Evolutionary conservation across 1,140 invertebrate species (phyloP), one percentile per base, ranked within the genome.

Genomic region (Polyergus mexicanus): DNA sequence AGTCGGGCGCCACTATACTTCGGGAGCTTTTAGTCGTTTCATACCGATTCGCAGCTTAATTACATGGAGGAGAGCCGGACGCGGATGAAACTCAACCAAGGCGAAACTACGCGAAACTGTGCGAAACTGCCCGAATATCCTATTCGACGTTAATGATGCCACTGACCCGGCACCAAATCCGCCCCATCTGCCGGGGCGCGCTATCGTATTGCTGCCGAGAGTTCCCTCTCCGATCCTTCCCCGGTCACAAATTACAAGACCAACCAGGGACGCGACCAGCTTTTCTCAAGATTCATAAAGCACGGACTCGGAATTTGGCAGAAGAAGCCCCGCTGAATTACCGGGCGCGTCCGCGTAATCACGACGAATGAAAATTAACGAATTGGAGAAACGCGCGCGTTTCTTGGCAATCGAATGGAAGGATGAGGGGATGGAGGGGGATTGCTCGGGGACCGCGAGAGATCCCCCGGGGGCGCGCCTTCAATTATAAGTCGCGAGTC

Each of bases 61-160:
- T 87, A 85, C 56, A 76, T 77, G 69, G 69, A 86, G 63, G 16
- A 77, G 65, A 71, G 38, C 72, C 56, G 56, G 47, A 32, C 51
- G 63, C 25, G 86, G 85, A 81, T 47, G 88, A 83, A 87, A 84
- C 85, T 84, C 62, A 84, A 68, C 54, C 85, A 71, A 80, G 80
- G 69, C 69, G 78, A 87, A 80, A 89, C 85, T 74, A 28, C 56
- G 71, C 47, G 47, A 19, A 51, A 51, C 47, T 81, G 65, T 22
- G 78, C 58, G 88, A 89, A 89, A 89, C 85, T 77, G 63, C 62
- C 80, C 38, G 80, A 90, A 89, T 87, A 89, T 87, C 85, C 75
- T 83, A 81, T 89, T 89, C 85, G 75, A 90, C 85, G 89, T 89
- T 90, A 90, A 90, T 89, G 89, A 90, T 85, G 85, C 88, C 80